Percentiles rank a stretch among this genome's conserved stretches.
These are phyloP conservation scores for Orchesella cincta DNA, from an alignment of 1,140 invertebrate genomes.

Conservation along the genomic window DNA sequence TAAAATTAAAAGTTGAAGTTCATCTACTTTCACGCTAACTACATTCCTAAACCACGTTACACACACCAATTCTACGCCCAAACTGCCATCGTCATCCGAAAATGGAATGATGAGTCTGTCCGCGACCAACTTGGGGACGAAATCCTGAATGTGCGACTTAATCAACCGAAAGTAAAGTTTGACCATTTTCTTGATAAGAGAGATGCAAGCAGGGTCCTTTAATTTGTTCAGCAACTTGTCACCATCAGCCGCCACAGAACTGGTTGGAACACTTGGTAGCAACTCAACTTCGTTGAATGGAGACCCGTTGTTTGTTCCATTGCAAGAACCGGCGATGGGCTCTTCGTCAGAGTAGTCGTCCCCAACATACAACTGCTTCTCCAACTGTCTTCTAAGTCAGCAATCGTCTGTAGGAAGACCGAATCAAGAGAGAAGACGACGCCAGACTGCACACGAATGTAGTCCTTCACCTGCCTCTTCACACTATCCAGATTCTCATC, in stretches of 20 bases:
- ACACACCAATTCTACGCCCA: slow-evolving; percentile 4
- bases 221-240: background rate
- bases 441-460: background rate
- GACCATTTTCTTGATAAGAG: slow-evolving; percentile 1
- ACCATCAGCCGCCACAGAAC: background rate
- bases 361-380: background rate
- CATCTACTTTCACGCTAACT: too few relatives aligned
- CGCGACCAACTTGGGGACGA: background rate
- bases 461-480: slow-evolving; percentile 7
- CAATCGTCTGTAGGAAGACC: background rate
- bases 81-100: background rate
- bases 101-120: background rate
- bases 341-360: background rate
- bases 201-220: background rate
- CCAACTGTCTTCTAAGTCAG: background rate
- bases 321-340: background rate
- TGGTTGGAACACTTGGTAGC: background rate
- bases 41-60: background rate
- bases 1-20: too few relatives aligned
- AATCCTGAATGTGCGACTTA: background rate
- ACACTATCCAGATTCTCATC: background rate
- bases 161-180: background rate
- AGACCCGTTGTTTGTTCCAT: background rate
- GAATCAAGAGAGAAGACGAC: background rate
- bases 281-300: background rate